phyloP scores from a whole-genome alignment of 1,140 invertebrate genomes.

The Drosophila nigrodunni region DNA sequence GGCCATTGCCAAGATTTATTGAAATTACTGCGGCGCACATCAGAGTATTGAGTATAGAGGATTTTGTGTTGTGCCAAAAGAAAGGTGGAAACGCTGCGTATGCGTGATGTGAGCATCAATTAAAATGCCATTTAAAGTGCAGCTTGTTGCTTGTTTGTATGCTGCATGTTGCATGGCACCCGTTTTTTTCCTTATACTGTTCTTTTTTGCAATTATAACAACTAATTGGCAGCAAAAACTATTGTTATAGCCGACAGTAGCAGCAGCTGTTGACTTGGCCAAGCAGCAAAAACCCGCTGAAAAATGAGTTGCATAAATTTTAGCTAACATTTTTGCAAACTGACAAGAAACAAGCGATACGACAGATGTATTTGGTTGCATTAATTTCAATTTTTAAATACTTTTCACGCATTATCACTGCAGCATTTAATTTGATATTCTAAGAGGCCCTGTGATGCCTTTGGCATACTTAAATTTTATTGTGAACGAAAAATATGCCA shows the following conservation, averaged over 20 bases:
- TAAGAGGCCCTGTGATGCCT: not conserved
- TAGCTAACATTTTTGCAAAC: conserved; percentile 44
- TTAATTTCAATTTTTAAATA: not conserved
- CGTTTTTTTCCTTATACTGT: conserved; percentile 8
- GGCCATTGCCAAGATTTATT: conserved; percentile 77
- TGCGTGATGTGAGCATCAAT: conserved; percentile 62
- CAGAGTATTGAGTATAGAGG: not conserved
- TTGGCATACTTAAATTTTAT: conserved; percentile 8
- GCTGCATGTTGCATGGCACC: conserved; percentile 59
- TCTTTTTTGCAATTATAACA: conserved; percentile 72
- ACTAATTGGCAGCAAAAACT: conserved; percentile 80
- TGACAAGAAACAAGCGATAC: not conserved
- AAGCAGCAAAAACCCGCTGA: conserved; percentile 28
- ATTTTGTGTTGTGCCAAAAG: not conserved
- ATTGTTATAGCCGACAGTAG: conserved; percentile 49
- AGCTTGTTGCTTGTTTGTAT: conserved; percentile 43
- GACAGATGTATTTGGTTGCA: conserved; percentile 2
- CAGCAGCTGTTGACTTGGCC: conserved; percentile 45
- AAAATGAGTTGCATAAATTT: conserved; percentile 79
- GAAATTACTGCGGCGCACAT: conserved; percentile 72
- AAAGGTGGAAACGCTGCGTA: conserved; percentile 34
- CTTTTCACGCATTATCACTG: not conserved
- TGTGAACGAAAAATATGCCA: conserved; percentile 16
- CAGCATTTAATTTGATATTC: too few species aligned
- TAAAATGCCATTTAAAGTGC: conserved; percentile 67